Conservation (phyloP, 2,797 vertebrate genomes). For the Mus caroli region DNA sequence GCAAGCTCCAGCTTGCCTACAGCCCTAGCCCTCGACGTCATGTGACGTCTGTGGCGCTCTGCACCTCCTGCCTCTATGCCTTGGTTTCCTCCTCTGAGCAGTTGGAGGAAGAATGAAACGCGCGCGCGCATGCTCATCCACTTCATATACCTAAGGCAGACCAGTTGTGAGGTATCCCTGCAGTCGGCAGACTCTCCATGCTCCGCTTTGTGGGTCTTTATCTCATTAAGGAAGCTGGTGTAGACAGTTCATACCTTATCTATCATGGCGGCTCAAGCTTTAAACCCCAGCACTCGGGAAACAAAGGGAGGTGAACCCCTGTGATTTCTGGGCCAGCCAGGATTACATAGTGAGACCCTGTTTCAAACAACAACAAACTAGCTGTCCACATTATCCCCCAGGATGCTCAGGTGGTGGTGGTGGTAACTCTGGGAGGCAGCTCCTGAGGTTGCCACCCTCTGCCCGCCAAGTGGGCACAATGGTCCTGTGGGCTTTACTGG, state of each 20-base stretch:
- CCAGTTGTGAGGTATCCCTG: neutral
- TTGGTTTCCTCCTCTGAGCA: neutral
- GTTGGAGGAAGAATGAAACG: neutral
- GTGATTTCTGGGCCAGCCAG: neutral
- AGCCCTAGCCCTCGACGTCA: accelerated
- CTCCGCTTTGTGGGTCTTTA: neutral
- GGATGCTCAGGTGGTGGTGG: neutral
- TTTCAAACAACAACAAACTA: neutral
- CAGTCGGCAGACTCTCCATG: neutral
- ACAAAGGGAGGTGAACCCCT: neutral
- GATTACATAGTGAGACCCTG: neutral
- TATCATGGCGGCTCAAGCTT: neutral
- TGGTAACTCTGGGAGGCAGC: too few relatives aligned
- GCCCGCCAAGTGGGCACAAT: neutral
- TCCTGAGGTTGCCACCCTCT: accelerated
- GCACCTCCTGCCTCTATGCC: neutral
- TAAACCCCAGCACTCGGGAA: neutral
- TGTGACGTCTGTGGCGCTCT: neutral
- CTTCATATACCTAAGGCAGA: neutral
- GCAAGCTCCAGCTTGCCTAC: accelerated
- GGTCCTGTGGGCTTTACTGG: too few relatives aligned
- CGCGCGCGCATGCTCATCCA: accelerated
- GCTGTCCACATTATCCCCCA: neutral
- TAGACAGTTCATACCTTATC: too few relatives aligned
- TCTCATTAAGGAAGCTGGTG: neutral